phyloP scores from a whole-genome alignment of 2,797 vertebrate genomes.

The Monodelphis domestica region DNA sequence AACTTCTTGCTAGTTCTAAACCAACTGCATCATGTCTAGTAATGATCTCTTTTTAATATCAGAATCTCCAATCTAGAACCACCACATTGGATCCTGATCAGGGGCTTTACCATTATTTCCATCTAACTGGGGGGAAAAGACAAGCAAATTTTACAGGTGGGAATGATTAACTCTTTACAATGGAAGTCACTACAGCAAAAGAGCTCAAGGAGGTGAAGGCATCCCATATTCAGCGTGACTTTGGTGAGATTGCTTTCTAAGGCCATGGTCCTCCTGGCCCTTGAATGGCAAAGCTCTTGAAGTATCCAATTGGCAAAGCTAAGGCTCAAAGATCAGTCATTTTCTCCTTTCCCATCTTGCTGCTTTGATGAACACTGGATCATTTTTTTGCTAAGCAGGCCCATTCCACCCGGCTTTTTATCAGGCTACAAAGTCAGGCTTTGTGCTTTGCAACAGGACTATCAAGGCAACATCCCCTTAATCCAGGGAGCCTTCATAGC shows the following conservation, averaged over 20 bases:
- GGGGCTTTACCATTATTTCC: neutral
- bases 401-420: constrained; percentile 52
- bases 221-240: constrained; percentile 28
- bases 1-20: neutral
- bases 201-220: constrained; percentile 20
- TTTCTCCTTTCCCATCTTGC: constrained; percentile 60
- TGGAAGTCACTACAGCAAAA: constrained; percentile 54
- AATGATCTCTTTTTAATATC: neutral
- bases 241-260: constrained; percentile 37
- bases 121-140: constrained; percentile 57
- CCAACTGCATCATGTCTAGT: neutral
- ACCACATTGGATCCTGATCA: constrained; percentile 49
- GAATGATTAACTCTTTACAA: constrained; percentile 57
- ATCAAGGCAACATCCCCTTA: constrained; percentile 65
- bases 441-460: constrained; percentile 62
- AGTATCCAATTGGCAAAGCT: constrained; percentile 50
- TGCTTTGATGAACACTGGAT: constrained; percentile 47
- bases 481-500: constrained; percentile 37
- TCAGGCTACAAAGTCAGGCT: constrained; percentile 54
- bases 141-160: constrained; percentile 60
- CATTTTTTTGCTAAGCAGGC: constrained; percentile 54
- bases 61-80: neutral
- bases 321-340: neutral
- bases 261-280: constrained; percentile 32
- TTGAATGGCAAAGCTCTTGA: constrained; percentile 56